These are phyloP conservation scores for Keiferia lycopersicella DNA, from an alignment of 2,888 invertebrate species.

Conservation along the genomic window DNA sequence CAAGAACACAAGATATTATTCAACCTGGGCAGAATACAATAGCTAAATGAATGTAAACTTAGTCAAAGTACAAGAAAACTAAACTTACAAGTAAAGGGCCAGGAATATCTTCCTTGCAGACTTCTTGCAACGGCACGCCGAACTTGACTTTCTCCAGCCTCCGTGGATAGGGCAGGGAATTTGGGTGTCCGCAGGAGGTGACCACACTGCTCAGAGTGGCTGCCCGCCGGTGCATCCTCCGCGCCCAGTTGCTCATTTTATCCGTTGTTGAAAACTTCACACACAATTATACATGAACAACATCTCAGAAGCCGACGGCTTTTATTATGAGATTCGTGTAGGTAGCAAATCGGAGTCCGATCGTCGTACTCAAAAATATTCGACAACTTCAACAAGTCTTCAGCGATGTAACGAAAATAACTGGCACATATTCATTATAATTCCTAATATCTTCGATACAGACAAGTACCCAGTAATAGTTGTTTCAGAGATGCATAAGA, in stretches of 20 bases:
- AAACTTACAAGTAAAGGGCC: conserved; percentile 91
- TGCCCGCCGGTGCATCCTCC: conserved; percentile 94
- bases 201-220: conserved; percentile 95
- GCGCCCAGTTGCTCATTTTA: conserved; percentile 94
- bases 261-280: conserved; percentile 17
- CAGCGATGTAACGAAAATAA: background rate
- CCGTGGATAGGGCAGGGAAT: conserved; percentile 89
- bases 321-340: conserved; percentile 8
- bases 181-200: conserved; percentile 94
- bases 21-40: no score
- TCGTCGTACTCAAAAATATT: background rate
- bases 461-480: background rate
- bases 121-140: conserved; percentile 94
- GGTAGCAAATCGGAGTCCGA: background rate
- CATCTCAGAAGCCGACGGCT: conserved; percentile 8
- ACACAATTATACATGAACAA: background rate
- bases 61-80: conserved; percentile 32
- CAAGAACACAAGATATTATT: no score
- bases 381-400: background rate
- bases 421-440: conserved; percentile 6
- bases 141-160: conserved; percentile 96
- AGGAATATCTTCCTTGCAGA: conserved; percentile 97
- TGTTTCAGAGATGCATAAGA: background rate
- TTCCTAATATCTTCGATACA: background rate
- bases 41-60: background rate